These are phyloP conservation scores for Pelochelys cantorii DNA, from an alignment of 2,797 vertebrate species.

Conservation along the genomic window DNA sequence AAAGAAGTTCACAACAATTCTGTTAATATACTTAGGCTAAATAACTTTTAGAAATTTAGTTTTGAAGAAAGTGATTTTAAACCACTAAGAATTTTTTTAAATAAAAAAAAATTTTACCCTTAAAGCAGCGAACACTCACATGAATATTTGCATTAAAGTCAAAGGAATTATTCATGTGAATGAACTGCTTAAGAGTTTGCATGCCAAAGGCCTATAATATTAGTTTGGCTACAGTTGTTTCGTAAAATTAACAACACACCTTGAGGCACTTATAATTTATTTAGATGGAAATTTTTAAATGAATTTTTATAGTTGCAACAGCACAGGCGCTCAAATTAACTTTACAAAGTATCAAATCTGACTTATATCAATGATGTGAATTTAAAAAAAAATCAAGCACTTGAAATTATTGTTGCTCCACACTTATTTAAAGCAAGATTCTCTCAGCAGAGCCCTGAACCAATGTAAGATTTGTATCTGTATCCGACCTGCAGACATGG, in stretches of 20 bases:
- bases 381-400: neutral
- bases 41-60: neutral
- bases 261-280: neutral
- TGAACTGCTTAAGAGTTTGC: neutral
- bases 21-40: slow-evolving; percentile 25
- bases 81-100: neutral
- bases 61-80: neutral
- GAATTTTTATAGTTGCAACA: neutral
- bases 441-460: neutral
- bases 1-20: neutral
- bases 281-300: neutral
- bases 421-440: slow-evolving; percentile 13
- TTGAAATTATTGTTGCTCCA: neutral
- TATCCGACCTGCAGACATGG: too few species aligned
- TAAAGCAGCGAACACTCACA: neutral
- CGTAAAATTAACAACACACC: neutral
- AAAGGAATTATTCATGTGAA: neutral
- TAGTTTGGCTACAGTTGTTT: neutral
- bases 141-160: neutral
- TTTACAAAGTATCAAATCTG: neutral
- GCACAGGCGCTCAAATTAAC: neutral
- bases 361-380: neutral
- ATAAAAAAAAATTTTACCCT: neutral
- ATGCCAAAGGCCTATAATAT: neutral
- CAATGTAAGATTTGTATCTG: too few species aligned